Evolutionary conservation across 2,888 invertebrate genomes (phyloP).

Genomic region (Cataglyphis rosenhaueri): DNA sequence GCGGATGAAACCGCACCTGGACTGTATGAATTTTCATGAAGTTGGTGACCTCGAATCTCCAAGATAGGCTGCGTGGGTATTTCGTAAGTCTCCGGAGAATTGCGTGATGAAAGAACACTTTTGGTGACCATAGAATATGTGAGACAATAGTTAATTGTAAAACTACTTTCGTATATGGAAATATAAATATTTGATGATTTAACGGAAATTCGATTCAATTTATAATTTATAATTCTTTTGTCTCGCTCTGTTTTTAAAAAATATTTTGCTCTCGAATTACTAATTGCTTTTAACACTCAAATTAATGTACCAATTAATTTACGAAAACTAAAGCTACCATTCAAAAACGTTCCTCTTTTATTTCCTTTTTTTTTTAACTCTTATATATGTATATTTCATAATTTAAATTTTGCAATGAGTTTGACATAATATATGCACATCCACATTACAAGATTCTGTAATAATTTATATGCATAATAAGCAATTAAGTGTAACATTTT

Average conservation of each 20-base stretch:
- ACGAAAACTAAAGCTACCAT: not conserved
- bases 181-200: slow-evolving; percentile 21
- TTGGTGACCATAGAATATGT: slow-evolving; percentile 32
- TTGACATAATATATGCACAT: not conserved
- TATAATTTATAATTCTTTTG: not conserved
- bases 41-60: slow-evolving; percentile 56
- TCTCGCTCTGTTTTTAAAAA: not conserved
- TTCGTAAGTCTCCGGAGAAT: slow-evolving; percentile 43
- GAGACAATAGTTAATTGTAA: slow-evolving; percentile 16
- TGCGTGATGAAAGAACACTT: slow-evolving; percentile 54
- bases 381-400: not conserved
- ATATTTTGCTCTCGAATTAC: not conserved
- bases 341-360: not conserved
- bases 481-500: not conserved
- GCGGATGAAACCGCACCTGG: slow-evolving; percentile 52
- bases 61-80: slow-evolving; percentile 46
- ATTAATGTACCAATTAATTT: not conserved
- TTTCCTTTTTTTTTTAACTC: not conserved
- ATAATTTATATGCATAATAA: slow-evolving; percentile 22
- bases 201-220: not conserved
- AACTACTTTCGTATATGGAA: not conserved
- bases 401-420: not conserved
- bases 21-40: slow-evolving; percentile 76
- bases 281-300: not conserved
- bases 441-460: not conserved